Conservation (phyloP, 2,888 invertebrate species). For the Pristionchus entomophagus region DNA sequence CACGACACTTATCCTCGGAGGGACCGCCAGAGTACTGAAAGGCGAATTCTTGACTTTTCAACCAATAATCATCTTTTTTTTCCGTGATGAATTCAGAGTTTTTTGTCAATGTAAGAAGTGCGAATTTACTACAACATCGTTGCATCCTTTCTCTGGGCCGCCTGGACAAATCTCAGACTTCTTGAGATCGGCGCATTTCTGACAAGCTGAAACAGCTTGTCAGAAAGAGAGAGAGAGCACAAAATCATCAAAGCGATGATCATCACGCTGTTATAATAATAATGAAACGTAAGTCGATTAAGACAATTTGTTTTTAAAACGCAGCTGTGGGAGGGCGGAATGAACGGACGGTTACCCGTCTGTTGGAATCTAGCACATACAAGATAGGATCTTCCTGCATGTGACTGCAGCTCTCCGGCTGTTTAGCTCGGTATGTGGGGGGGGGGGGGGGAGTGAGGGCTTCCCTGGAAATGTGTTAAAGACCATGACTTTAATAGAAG, state of each 20-base stretch:
- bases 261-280: too few relatives aligned
- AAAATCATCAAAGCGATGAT: too few relatives aligned
- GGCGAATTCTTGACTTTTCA: background rate
- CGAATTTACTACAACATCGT: background rate
- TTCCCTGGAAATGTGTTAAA: background rate
- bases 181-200: background rate
- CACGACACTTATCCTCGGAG: background rate
- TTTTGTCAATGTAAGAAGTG: too few relatives aligned
- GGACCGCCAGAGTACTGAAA: background rate
- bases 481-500: background rate
- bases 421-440: background rate
- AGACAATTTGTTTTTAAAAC: too few relatives aligned
- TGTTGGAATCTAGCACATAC: too few relatives aligned
- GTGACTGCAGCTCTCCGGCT: background rate
- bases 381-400: background rate
- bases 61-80: background rate
- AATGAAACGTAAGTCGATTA: too few relatives aligned
- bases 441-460: conserved; percentile 4
- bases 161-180: background rate
- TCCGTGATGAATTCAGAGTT: background rate
- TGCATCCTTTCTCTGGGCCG: conserved; percentile 27
- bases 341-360: too few relatives aligned
- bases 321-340: too few relatives aligned
- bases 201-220: background rate
- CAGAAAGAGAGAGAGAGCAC: background rate